Evolutionary conservation across 2,888 invertebrate genomes (phyloP), one percentile per base, ranked within the genome.

Genomic region (Andrena bicolor): DNA sequence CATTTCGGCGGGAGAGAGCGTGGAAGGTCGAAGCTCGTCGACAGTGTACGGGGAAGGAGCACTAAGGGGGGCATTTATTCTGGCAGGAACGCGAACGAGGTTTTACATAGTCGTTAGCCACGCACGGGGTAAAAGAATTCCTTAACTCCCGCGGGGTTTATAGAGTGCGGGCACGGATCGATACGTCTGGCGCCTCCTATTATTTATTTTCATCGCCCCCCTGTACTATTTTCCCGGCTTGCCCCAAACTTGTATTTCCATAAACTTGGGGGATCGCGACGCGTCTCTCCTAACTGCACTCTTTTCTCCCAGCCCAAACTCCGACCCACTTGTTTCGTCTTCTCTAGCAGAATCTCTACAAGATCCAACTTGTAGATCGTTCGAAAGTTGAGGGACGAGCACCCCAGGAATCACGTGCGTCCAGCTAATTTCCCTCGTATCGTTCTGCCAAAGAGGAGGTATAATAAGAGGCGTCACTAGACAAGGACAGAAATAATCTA

Each of bases 101-200:
- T n/a, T 41, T 63, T 53, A 49, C 23, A 28, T 64, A 48, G 51
- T 78, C 68, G 73, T 68, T 64, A 61, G 26, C 51, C 81, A 63
- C 65, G 70, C 60, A 26, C 60, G 6, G 13, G 30, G 13, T 2
- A 26, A 74, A 66, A 60, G 32, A 79, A 79, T 78, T 78, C 51
- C 69, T 70, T 28, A 56, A 78, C 64, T 60, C 58, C 30, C 23
- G 41, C n/a, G n/a, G 26, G 20, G 13, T 35, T 41, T 68, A 41
- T 51, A 20, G 41, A 66, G 35, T 48, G 48, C n/a, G 20, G 56
- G 16, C 16, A 20, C 48, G 63, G 82, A 82, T 82, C 82, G 80
- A 82, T 82, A 80, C 74, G 82, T 82, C 82, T 82, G 82, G 82
- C 82, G 82, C 79, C 80, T 75, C 49, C 66, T 58, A 82, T 75